Evolutionary conservation across 2,113 vertebrate species (phyloP), one percentile per base, ranked within the genome.

Genomic region (Daphoenositta chrysoptera): DNA sequence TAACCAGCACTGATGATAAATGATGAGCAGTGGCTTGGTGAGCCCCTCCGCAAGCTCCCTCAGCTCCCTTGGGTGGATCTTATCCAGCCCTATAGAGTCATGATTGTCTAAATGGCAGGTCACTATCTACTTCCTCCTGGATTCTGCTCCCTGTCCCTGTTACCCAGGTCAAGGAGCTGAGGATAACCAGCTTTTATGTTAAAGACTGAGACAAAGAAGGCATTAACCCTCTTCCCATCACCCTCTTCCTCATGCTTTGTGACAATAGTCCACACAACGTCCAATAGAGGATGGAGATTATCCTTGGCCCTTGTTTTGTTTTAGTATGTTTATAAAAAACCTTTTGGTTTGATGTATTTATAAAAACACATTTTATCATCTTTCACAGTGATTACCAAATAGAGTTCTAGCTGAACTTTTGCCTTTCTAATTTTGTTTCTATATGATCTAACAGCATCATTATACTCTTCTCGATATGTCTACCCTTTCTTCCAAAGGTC

Each of bases 381-480:
- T 71, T 80, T 71, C 27, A 31, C 24, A 35, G 11, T 44, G 13
- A 39, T 54, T n/a, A 4, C 28, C 15, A 47, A 19, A 30, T 8
- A 22, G 13, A 42, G 16, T 6, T 23, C n/a, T 23, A 33, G 12
- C 3, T 35, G 42, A 88, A 63, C 42, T 64, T 79, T 27, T 31
- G 5, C 30, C 17, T 28, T 56, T 56, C 42, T 15, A 35, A 9
- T 79, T 64, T 56, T 56, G 16, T 40, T 42, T 63, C 17, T 27
- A 8, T 17, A 18, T 35, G n/a, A 64, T 40, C 21, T 35, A 35
- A 11, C 1, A 1, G 56, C 21, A 12, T 31, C 0, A 1, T 16
- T 40, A 6, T 31, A 31, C 7, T 48, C 9, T 28, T 47, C 30
- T 47, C 19, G 42, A 10, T 79, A 31, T 27, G 26, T 26, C 42